Conservation (phyloP, 1,140 invertebrate species). For the Lepidurus apus region DNA sequence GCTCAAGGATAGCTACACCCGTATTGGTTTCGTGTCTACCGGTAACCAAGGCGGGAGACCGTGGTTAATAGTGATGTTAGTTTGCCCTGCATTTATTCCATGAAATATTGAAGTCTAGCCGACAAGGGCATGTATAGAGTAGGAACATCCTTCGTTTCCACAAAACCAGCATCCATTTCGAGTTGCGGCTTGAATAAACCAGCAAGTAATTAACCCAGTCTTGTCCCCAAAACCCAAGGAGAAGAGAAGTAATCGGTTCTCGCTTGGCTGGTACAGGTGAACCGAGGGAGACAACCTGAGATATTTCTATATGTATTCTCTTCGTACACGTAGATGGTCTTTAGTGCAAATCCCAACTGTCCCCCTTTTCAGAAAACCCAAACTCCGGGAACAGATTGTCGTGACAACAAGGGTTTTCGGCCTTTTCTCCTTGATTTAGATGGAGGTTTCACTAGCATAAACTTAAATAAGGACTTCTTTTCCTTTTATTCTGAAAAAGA, state of each 20-base stretch:
- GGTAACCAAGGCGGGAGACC: no score
- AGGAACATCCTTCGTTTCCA: no score
- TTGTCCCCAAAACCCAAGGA: no score
- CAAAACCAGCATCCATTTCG: no score
- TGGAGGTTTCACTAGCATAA: neutral
- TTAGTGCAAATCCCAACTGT: neutral
- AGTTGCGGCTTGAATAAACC: no score
- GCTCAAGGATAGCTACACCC: no score
- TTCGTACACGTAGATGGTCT: neutral
- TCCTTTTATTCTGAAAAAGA: neutral
- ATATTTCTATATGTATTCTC: neutral
- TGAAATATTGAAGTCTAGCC: no score
- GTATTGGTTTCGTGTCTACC: no score
- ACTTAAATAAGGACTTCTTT: neutral
- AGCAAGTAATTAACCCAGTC: no score
- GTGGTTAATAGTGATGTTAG: no score
- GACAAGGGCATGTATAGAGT: no score
- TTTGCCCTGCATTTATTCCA: no score
- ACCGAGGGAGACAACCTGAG: neutral
- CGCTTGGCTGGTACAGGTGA: neutral
- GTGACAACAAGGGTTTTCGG: neutral
- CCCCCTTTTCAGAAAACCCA: neutral
- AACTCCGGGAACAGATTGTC: neutral
- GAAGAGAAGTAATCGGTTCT: neutral
- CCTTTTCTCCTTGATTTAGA: neutral